phyloP scores from a whole-genome alignment of 2,797 vertebrate species.

The Pangasius larnaudii region DNA sequence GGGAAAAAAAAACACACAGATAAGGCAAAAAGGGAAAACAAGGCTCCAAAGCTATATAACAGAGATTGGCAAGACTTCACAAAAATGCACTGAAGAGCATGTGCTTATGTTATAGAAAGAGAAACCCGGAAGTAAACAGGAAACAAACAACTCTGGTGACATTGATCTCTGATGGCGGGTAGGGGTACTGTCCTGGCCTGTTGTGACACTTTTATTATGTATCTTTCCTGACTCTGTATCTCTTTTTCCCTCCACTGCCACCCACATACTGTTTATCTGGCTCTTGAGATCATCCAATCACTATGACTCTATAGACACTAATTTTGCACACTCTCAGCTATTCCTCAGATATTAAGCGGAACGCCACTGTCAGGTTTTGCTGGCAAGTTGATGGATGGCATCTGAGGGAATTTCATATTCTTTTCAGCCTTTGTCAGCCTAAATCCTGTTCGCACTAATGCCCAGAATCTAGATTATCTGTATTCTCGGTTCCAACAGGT shows the following conservation, averaged over 20 bases:
- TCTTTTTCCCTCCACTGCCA: not conserved
- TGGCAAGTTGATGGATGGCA: conserved; percentile 40
- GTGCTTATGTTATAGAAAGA: not conserved
- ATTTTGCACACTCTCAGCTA: conserved; percentile 27
- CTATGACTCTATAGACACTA: conserved; percentile 16
- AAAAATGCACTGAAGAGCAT: not conserved
- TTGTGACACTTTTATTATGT: not conserved
- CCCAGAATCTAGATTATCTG: conserved; percentile 35
- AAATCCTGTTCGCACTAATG: conserved; percentile 43
- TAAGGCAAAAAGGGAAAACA: not conserved
- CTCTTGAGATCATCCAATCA: conserved; percentile 16
- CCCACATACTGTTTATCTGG: not conserved
- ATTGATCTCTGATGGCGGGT: not conserved
- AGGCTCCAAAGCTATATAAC: not conserved
- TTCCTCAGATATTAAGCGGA: conserved; percentile 23
- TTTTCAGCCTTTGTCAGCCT: conserved; percentile 38
- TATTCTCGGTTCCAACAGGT: conserved; percentile 6
- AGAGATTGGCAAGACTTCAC: not conserved
- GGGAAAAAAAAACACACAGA: too few species aligned
- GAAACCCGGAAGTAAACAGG: not conserved
- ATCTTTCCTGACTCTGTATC: not conserved
- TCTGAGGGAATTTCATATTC: conserved; percentile 28
- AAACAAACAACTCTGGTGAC: not conserved
- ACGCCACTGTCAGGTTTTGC: conserved; percentile 17
- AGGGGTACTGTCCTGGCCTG: not conserved